Conservation (phyloP, 2,797 vertebrate species). For the Xenops minutus region DNA sequence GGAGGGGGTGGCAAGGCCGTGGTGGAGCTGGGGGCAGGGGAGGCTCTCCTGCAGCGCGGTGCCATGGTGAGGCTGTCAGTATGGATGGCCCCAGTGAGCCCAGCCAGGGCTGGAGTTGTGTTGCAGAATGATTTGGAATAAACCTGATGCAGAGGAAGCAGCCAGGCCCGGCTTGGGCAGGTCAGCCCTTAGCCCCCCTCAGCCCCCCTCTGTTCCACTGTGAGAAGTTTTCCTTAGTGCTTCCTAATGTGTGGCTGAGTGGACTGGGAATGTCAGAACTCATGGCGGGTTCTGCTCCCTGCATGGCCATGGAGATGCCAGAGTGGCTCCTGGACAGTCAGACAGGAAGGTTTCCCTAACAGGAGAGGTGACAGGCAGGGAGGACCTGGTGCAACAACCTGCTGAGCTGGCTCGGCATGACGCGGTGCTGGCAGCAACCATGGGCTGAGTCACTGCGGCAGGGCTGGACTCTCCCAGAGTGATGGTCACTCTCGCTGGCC, state of each 20-base stretch:
- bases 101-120: neutral
- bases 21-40: neutral
- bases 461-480: neutral
- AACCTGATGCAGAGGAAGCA: neutral
- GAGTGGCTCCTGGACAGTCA: neutral
- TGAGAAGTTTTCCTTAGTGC: neutral
- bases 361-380: neutral
- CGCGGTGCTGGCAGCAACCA: accelerated
- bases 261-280: accelerated
- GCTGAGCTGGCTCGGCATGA: accelerated
- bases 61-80: neutral
- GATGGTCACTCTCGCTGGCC: neutral
- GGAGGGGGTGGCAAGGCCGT: accelerated
- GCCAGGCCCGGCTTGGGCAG: accelerated
- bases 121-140: neutral
- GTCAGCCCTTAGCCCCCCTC: neutral
- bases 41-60: accelerated
- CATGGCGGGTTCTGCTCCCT: accelerated
- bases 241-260: neutral
- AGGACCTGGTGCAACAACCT: neutral
- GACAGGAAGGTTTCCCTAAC: neutral
- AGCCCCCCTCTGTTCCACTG: neutral
- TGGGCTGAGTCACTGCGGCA: neutral
- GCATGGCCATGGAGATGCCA: neutral
- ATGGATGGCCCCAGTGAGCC: neutral